Base-by-base conservation (phyloP, 2,797 vertebrate species). In the Acropternis orthonyx region DNA sequence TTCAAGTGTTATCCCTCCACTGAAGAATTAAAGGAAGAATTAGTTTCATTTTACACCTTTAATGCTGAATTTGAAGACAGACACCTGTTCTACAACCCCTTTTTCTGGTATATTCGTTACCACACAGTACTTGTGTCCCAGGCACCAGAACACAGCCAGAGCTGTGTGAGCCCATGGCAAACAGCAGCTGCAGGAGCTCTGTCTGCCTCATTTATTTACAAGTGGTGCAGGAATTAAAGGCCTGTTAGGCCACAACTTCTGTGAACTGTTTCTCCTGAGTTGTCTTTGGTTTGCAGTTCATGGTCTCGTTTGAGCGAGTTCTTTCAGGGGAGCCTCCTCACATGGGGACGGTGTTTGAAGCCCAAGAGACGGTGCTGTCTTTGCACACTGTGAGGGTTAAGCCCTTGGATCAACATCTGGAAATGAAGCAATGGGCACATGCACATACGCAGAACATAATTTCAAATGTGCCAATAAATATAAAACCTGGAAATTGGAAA, bases 361-460 rank as follows among this genome's bases (percentile, higher is more conserved):
- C 65, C 86, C 91, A 87, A 93, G 81, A 93, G 68, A 91, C 65
- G 77, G 74, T 93, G 83, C 83, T 94, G 69, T 85, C 77, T 82
- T 83, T 0, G 4, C 85, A 44, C 36, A 48, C 74, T 71, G 68
- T 51, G 77, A 74, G 58, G 61, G 68, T 68, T 82, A 87, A 87
- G 73, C 36, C 49, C 77, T 78, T 69, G 58, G 80, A 74, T 27
- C 61, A 93, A 80, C 58, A 94, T 55, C 72, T 92, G 84, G 89
- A 96, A 91, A 88, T 26, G 30, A 88, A 89, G 75, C 65, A 72
- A 55, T 5, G 65, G 75, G 81, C 92, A 89, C 37, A 51, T 23
- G 55, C 46, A 90, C 89, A 93, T 41, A 56, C 4, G 52, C 36
- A 83, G 41, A 76, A 26, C 26, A 85, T 85, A 61, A 72, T 73